Evolutionary conservation across 2,797 vertebrate species (phyloP).

Genomic region (Octomys mimax): DNA sequence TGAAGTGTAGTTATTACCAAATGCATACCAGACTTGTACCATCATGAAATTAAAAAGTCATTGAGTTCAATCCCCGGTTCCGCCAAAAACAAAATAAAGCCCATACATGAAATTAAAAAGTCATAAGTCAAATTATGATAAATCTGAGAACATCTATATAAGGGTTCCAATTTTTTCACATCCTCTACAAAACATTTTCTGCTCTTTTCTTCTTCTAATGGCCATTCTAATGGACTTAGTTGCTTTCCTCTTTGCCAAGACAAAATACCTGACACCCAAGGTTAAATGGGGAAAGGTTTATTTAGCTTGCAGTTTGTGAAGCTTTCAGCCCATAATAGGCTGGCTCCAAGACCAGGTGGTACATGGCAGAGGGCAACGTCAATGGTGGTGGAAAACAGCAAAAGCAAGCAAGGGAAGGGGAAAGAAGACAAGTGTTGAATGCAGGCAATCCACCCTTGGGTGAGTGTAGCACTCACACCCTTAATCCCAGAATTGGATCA

Average conservation of each 20-base stretch:
- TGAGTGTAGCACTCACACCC: neutral
- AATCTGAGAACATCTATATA: neutral
- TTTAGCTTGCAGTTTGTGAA: neutral
- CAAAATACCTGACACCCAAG: neutral
- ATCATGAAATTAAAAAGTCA: neutral
- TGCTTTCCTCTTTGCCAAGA: neutral
- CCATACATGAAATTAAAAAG: neutral
- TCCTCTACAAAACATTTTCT: conserved; percentile 21
- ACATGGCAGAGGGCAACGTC: neutral
- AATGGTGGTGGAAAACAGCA: neutral
- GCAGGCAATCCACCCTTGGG: neutral
- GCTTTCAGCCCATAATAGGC: neutral
- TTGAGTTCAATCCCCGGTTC: too few species aligned
- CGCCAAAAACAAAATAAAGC: too few species aligned
- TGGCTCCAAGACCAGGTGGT: neutral
- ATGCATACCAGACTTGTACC: neutral
- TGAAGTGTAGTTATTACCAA: neutral
- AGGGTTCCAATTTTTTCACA: neutral
- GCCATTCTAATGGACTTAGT: neutral
- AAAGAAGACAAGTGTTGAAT: neutral
- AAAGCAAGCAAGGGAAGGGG: neutral
- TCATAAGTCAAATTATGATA: neutral
- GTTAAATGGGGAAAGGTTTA: neutral
- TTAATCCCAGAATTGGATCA: neutral
- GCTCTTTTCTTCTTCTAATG: neutral